A percentile compares a stretch with the other conserved stretches of the same genome.
phyloP scores from a whole-genome alignment of 2,113 vertebrate species.

The Eleginops maclovinus region DNA sequence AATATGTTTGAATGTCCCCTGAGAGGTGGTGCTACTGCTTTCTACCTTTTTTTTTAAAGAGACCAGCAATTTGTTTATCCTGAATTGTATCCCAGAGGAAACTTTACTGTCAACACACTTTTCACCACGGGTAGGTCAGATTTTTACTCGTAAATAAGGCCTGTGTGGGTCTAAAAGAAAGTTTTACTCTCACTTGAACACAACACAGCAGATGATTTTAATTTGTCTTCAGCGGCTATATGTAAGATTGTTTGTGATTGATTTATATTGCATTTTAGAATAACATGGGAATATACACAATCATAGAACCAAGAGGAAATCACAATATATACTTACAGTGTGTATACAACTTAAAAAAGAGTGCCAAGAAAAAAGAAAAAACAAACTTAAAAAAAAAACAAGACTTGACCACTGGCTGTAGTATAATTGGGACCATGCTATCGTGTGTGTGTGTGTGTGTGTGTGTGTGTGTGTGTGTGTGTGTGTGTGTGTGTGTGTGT shows the following conservation, averaged over 20 bases:
- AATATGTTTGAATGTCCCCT: conserved; percentile 57
- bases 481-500: too few species aligned
- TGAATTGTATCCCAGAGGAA: conserved; percentile 33
- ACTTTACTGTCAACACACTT: conserved; percentile 35
- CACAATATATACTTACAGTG: too few species aligned
- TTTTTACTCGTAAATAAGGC: conserved; percentile 6
- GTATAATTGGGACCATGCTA: too few species aligned
- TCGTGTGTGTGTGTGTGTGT: too few species aligned
- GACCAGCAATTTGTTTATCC: conserved; percentile 40
- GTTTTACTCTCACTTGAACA: conserved; percentile 14
- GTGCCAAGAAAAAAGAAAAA: too few species aligned
- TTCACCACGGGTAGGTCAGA: conserved; percentile 10
- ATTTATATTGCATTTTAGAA: too few species aligned
- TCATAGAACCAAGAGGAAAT: too few species aligned
- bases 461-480: too few species aligned
- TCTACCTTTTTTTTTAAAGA: conserved; percentile 35
- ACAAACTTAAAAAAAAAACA: too few species aligned
- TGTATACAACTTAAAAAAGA: too few species aligned
- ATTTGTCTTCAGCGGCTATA: conserved; percentile 8
- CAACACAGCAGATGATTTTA: conserved; percentile 6
- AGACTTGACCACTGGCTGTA: too few species aligned
- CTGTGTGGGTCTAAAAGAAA: background rate
- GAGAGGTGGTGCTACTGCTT: conserved; percentile 38
- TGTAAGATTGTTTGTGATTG: background rate
- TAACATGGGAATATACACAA: too few species aligned